Percentiles rank a stretch among this genome's conserved stretches.
Evolutionary conservation across 1,140 invertebrate genomes (phyloP).

Genomic region (Pogonognathellus flavescens): DNA sequence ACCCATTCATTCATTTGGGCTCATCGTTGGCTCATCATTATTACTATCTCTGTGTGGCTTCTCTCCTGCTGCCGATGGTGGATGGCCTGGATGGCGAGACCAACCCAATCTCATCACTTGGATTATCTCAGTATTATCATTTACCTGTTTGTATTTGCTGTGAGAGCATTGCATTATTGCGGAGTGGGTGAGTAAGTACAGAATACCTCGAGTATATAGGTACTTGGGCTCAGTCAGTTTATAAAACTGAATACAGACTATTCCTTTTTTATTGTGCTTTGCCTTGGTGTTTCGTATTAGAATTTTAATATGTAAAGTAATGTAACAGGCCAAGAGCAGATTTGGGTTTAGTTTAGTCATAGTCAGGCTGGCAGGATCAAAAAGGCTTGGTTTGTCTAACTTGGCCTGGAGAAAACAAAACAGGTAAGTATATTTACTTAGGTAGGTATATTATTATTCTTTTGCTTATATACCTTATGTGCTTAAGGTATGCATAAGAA

Average conservation of each 20-base stretch:
- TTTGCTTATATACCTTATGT: neutral
- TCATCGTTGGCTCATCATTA: conserved; percentile 14
- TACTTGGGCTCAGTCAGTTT: neutral
- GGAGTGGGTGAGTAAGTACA: conserved; percentile 15
- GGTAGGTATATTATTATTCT: neutral
- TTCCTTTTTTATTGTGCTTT: too few relatives aligned
- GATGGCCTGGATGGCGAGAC: conserved; percentile 2
- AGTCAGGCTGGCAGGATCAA: too few relatives aligned
- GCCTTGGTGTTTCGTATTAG: too few relatives aligned
- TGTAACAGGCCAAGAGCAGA: neutral
- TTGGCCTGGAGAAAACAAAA: too few relatives aligned
- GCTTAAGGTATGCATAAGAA: neutral
- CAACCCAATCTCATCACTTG: conserved; percentile 24
- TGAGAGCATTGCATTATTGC: neutral
- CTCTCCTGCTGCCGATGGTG: neutral
- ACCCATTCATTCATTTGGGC: conserved; percentile 37
- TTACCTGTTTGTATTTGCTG: conserved; percentile 37
- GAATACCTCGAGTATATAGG: neutral
- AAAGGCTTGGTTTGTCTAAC: too few relatives aligned
- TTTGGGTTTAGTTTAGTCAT: too few relatives aligned
- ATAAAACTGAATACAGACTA: neutral
- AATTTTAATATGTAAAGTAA: conserved; percentile 18
- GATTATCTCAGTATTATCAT: conserved; percentile 29
- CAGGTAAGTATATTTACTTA: neutral
- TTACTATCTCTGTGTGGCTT: neutral